Base-by-base conservation (phyloP, 2,888 invertebrate species). In the Pandemis cinnamomeana region DNA sequence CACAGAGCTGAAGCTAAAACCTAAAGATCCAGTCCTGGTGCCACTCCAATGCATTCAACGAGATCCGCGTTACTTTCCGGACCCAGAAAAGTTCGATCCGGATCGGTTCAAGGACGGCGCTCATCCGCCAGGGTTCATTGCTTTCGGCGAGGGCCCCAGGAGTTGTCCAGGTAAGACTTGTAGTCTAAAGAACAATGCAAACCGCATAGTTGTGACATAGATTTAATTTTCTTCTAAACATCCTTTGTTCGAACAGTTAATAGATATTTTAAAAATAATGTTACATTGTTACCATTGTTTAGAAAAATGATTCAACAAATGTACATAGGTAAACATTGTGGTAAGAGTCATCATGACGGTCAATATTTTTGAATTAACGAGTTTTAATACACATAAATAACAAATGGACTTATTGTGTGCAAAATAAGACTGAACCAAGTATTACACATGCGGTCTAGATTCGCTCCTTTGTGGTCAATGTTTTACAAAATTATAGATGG, bases 61-160 rank as follows among this genome's bases (percentile, higher is more conserved):
- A 70, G 94, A 94, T 81, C 82, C 90, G 8, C 78, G 80, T 55
- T 81, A 92, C 79, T 94, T 93, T 75, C 82, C 90, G 1, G 81
- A 93, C 76, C 93, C 94, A 6, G 87, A 92, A 44, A 92, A 88
- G 78, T 94, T 93, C 79, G 86, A 92, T 79, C 93, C 92, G 10
- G 89, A 89, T 55, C 85, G 93, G 7, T 93, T 94, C 75, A 82
- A 82, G 67, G 90, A 87, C 6, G 89, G 89, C 77, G 77, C 83
- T 27, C 87, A 86, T 81, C 92, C 91, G 20, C 82, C 87, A 20
- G 91, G 87, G 1, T 93, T 94, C 77, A 79, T 93, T 61, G 90
- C 94, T 8, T 94, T 92, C 71, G 94, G 94, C 1, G 91, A 92
- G 72, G 94, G 94, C 44, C 94, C 93, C 4, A 87, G 93, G 78